Base-by-base conservation (phyloP, 2,888 invertebrate species). In the Scelioninae gen. 2 region DNA sequence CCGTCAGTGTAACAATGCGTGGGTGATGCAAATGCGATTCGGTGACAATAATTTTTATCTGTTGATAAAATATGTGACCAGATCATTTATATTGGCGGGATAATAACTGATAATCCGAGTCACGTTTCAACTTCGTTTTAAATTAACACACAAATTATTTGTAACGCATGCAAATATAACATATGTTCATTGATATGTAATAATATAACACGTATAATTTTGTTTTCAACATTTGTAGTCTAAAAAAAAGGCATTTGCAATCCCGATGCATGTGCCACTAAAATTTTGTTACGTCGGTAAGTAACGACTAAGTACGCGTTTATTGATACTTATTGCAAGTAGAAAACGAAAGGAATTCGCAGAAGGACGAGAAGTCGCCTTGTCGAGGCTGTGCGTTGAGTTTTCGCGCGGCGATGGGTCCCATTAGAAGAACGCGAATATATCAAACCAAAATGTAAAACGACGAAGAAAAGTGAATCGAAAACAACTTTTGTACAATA, bases 311-410 rank as follows among this genome's bases (percentile, higher is more conserved):
- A 63, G 63, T 63, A 70, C 64, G 69, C 60, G 70, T 57, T 64
- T 70, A 64, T 70, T 71, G 48, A 71, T 57, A 70, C 45, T 63
- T 57, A 63, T 57, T 57, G 53, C 70, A 60, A 60, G 53, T 53
- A 61, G 41, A 48, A 45, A 64, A 50, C 22, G 28, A 43, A 35
- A 58, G 50, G 50, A 58, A 74, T 70, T 64, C 67, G 67, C 48
- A 37, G 18, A 52, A 55, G 28, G 50, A 52, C 28, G 55, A 71
- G 33, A 63, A 75, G 61, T 77, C 73, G 78, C 71, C 75, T 77
- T 67, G 75, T 65, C 65, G 60, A 78, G 77, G 77, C 78, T 79
- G 79, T 79, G 79, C 60, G 74, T 78, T 73, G 75, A 70, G 65
- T 67, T 65, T 73, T 50, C 67, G 69, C 61, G 70, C 43, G 65